Base-by-base conservation (phyloP, 2,113 vertebrate genomes). In the Lampris megalopsis region DNA sequence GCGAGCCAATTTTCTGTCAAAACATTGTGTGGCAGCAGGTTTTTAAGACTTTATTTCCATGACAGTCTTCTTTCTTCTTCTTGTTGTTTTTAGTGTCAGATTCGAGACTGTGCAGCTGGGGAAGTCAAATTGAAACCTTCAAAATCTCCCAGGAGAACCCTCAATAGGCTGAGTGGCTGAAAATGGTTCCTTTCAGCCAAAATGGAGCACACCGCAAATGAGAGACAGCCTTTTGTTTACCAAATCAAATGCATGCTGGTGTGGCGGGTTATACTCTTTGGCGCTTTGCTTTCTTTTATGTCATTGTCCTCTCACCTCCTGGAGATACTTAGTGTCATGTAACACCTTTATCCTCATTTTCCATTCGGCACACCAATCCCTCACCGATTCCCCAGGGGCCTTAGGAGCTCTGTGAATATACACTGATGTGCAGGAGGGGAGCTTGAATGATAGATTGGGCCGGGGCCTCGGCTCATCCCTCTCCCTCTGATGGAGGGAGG, bases 361-460 rank as follows among this genome's bases (percentile, higher is more conserved):
- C 69, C 58, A 79, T 53, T 71, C 69, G 81, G 79, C 74, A 66
- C 10, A 36, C 69, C 61, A 47, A 77, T 74, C 56, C 47, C 53
- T 77, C 66, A 76, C 68, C 72, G 74, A 77, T 75, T 80, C 71
- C 75, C 69, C 50, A 1, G 6, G 41, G 78, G 68, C 69, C 56
- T 41, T 40, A 73, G 73, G 67, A 9, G 37, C 73, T 65, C 36
- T 3, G 38, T 86, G 82, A 73, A 87, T 73, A 57, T 48, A 73
- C 74, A 68, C 49, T 85, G 84, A 90, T 91, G 85, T 88, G 86
- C 77, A 64, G 86, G 73, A 72, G 82, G 63, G 42, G 60, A 80
- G 77, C 83, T 82, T 87, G 70, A 85, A 82, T 84, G 86, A 92
- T 87, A 84, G 74, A 87, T 77, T 83, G 78, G 67, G 81, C 86